Evolutionary conservation across 2,888 invertebrate species (phyloP), one percentile per base, ranked within the genome.

Genomic region (Pogonocherus hispidulus): DNA sequence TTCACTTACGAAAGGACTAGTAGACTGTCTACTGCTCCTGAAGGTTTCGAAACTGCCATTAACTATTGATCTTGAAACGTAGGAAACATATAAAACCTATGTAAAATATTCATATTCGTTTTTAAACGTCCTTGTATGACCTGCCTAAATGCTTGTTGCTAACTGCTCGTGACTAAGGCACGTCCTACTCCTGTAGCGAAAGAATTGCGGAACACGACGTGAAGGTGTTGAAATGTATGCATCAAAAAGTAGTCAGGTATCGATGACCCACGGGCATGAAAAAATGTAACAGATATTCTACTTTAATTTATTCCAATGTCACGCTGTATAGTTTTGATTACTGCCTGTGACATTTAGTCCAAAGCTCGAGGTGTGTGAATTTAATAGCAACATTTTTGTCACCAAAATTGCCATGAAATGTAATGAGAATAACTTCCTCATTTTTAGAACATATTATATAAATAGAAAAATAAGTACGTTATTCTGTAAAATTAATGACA

Each of bases 281-380:
- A 41, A 41, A 41, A 41, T 41, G 41, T 41, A 41, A 16, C 41
- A 41, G 16, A 41, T 16, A 41, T n/a, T n/a, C n/a, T 11, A 11
- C n/a, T 4, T 41, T n/a, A 37, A 41, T 41, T 41, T 41, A 41
- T 41, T 41, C 41, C 41, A 41, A 41, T 41, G 14, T 41, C 41
- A 41, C 41, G 41, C 41, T 41, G 1, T 41, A 5, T 11, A 11
- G 6, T 41, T n/a, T 41, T n/a, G 32, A 32, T 6, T 32, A 9
- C 6, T 9, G 41, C 14, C n/a, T 41, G 41, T 41, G 41, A 41
- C 41, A 41, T 41, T 41, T 41, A 41, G 14, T 41, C 4, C 41
- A 41, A 1, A 9, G 4, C 5, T 14, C 1, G 5, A 41, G 14
- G 2, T n/a, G 41, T 16, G 2, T 11, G 2, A 41, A 16, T 41